These are phyloP conservation scores for Calephelis nemesis DNA, from an alignment of 1,140 invertebrate species.

Conservation along the genomic window DNA sequence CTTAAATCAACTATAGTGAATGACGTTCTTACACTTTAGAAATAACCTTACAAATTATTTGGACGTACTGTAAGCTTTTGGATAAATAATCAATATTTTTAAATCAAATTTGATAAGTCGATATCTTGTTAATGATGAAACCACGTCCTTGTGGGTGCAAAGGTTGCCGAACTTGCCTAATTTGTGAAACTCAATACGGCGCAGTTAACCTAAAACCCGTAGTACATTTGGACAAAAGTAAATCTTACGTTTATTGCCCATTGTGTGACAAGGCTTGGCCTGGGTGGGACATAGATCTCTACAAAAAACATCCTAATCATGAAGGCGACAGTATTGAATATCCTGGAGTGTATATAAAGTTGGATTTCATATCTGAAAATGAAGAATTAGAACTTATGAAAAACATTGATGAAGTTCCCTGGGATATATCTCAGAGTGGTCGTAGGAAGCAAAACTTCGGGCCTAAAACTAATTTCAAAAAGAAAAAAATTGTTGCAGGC, in stretches of 20 bases:
- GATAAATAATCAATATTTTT: too few relatives aligned
- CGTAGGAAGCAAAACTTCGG: conserved; percentile 98
- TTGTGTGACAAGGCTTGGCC: conserved; percentile 86
- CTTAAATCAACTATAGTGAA: too few relatives aligned
- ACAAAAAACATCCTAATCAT: conserved; percentile 85
- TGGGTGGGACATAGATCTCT: conserved; percentile 83
- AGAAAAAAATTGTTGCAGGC: conserved; percentile 89
- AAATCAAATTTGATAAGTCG: too few relatives aligned
- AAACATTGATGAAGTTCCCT: conserved; percentile 89
- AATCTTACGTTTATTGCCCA: conserved; percentile 87
- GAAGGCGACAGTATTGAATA: conserved; percentile 80
- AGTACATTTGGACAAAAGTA: conserved; percentile 72
- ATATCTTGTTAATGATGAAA: conserved; percentile 54
- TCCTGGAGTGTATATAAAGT: conserved; percentile 86
- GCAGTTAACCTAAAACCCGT: conserved; percentile 73
- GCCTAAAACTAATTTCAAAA: conserved; percentile 99
- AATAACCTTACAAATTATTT: too few relatives aligned
- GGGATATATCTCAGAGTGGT: conserved; percentile 97
- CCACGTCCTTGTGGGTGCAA: conserved; percentile 93
- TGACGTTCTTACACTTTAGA: too few relatives aligned
- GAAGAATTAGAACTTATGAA: conserved; percentile 86
- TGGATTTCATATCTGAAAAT: conserved; percentile 86
- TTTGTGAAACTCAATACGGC: conserved; percentile 88
- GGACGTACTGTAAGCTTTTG: too few relatives aligned
- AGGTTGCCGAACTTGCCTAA: conserved; percentile 91